These are phyloP conservation scores for Cheilosia scutellata DNA, from an alignment of 2,888 invertebrate genomes.

Conservation along the genomic window DNA sequence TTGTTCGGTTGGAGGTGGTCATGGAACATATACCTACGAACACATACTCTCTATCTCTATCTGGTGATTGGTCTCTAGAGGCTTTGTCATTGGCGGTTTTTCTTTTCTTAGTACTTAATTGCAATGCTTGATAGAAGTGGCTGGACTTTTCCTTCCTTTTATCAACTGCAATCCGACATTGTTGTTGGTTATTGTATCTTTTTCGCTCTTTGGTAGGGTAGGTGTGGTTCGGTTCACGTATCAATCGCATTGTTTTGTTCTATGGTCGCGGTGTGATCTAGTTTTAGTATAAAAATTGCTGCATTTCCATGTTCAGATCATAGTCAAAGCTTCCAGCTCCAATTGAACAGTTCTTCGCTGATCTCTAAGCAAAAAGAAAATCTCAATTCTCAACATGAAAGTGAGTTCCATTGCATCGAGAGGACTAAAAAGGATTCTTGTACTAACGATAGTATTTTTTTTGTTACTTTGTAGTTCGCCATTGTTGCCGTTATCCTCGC, in stretches of 20 bases:
- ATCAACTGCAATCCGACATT: slow-evolving; percentile 25
- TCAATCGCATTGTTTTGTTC: slow-evolving; percentile 56
- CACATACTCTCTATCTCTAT: background rate
- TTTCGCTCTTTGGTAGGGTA: slow-evolving; percentile 32
- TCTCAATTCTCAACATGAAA: slow-evolving; percentile 70
- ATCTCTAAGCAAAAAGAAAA: slow-evolving; percentile 69
- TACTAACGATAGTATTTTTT: background rate
- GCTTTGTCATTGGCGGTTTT: slow-evolving; percentile 36
- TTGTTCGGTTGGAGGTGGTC: slow-evolving; percentile 19
- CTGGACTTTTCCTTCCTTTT: slow-evolving; percentile 40
- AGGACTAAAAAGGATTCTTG: background rate
- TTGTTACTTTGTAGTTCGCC: slow-evolving; percentile 55
- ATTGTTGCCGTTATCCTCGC: slow-evolving; percentile 74
- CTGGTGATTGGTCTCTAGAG: slow-evolving; percentile 13
- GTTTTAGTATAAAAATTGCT: slow-evolving; percentile 70
- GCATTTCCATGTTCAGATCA: slow-evolving; percentile 55
- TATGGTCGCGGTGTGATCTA: slow-evolving; percentile 31
- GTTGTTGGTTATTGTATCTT: slow-evolving; percentile 52
- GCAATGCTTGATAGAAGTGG: slow-evolving; percentile 49
- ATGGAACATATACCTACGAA: background rate
- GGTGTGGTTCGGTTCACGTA: slow-evolving; percentile 59
- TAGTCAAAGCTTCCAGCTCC: slow-evolving; percentile 73
- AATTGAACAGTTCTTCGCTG: slow-evolving; percentile 76
- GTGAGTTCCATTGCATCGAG: slow-evolving; percentile 39
- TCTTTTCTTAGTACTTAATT: slow-evolving; percentile 16